A percentile compares a stretch with the other conserved stretches of the same genome.
Evolutionary conservation across 2,113 vertebrate species (phyloP).

Genomic region (Gymnorhina tibicen): DNA sequence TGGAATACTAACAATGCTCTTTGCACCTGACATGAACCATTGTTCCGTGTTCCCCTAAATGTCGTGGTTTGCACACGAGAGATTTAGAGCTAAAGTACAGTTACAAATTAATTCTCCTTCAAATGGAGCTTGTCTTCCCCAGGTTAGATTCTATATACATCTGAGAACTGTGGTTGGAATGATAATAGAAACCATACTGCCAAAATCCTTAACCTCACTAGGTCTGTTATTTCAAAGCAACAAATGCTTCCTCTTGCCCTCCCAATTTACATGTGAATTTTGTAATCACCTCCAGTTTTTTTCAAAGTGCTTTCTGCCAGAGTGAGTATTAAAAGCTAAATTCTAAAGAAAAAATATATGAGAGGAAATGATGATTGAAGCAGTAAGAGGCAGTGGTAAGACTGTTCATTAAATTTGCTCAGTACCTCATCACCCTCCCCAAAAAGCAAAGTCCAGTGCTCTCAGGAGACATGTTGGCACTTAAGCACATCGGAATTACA

Average conservation of each 20-base stretch:
- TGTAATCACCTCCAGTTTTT: neutral
- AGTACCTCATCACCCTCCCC: neutral
- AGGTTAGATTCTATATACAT: neutral
- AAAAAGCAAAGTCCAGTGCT: neutral
- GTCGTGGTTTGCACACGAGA: neutral
- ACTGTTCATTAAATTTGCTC: neutral
- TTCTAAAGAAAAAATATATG: neutral
- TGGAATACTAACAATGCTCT: neutral
- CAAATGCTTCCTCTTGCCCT: neutral
- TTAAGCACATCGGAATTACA: neutral
- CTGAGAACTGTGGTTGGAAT: neutral
- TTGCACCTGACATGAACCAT: neutral
- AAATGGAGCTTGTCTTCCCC: neutral
- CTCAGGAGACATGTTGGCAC: neutral
- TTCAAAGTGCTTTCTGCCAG: neutral
- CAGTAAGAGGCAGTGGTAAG: neutral
- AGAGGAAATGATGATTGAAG: neutral
- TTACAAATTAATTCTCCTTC: neutral
- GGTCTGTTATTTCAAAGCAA: neutral
- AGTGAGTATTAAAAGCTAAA: neutral
- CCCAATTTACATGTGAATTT: neutral
- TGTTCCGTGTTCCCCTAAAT: fast-evolving
- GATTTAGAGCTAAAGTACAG: neutral
- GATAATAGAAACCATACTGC: neutral
- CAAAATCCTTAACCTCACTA: neutral